These are phyloP conservation scores for Drosophila phalerata DNA, from an alignment of 2,888 invertebrate species.

Conservation along the genomic window DNA sequence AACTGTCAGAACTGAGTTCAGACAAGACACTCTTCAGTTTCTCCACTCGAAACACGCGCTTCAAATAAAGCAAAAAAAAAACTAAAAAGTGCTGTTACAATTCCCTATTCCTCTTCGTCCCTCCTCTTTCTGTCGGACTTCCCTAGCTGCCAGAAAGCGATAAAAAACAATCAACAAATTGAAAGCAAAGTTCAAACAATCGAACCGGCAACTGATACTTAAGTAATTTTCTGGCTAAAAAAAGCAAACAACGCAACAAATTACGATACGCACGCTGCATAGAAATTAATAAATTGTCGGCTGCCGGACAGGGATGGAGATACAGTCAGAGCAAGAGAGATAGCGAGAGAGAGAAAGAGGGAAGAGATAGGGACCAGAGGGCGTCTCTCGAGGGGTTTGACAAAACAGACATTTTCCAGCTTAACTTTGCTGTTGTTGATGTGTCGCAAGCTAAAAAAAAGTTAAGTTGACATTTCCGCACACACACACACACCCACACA, in stretches of 20 bases:
- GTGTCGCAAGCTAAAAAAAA: constrained; percentile 54
- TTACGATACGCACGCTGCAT: constrained; percentile 75
- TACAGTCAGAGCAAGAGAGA: too few relatives aligned
- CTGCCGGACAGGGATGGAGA: constrained; percentile 1
- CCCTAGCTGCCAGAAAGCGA: constrained; percentile 17
- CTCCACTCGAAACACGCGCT: constrained; percentile 1
- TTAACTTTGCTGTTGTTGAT: constrained; percentile 42
- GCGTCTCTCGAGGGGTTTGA: background rate
- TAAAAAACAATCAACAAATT: constrained; percentile 74
- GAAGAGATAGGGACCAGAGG: background rate
- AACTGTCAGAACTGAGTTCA: background rate
- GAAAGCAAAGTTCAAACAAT: constrained; percentile 71
- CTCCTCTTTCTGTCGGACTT: background rate
- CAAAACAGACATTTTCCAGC: constrained; percentile 46
- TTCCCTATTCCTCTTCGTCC: background rate
- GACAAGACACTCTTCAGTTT: background rate
- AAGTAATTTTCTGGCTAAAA: constrained; percentile 56
- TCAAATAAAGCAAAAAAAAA: background rate
- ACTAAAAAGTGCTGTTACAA: background rate
- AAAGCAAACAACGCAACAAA: constrained; percentile 62
- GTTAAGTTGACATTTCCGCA: constrained; percentile 79
- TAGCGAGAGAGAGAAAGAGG: background rate
- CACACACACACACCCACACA: constrained; percentile 5
- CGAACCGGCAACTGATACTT: constrained; percentile 63
- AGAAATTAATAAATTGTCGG: constrained; percentile 77